Evolutionary conservation across 2,113 vertebrate genomes (phyloP).

Genomic region (Perognathus longimembris): DNA sequence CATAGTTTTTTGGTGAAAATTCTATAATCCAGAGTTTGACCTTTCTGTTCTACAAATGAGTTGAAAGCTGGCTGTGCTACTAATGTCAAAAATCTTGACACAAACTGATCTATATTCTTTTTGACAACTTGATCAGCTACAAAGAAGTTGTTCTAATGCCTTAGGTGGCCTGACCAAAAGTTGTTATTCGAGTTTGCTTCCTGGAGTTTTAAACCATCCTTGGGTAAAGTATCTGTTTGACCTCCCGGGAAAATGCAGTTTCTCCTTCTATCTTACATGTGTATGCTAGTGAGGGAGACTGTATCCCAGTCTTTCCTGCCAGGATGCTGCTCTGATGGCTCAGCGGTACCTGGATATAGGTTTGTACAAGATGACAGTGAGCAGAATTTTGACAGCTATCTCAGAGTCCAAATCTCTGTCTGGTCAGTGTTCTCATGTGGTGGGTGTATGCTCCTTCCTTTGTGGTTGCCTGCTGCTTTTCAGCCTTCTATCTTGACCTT

Average conservation of each 20-base stretch:
- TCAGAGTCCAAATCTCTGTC: background rate
- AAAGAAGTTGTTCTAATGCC: background rate
- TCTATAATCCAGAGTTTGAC: background rate
- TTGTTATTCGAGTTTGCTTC: background rate
- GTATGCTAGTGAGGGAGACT: background rate
- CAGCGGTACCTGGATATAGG: background rate
- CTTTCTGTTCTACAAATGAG: background rate
- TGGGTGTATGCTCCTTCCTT: background rate
- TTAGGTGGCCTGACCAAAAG: background rate
- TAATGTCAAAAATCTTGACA: background rate
- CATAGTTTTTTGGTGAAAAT: background rate
- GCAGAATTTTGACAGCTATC: background rate
- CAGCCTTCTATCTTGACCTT: background rate
- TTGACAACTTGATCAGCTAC: background rate
- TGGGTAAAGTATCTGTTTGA: background rate
- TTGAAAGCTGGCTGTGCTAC: background rate
- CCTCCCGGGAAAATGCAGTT: background rate
- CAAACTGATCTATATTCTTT: background rate
- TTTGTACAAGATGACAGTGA: background rate
- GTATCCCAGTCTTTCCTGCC: background rate
- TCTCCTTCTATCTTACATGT: background rate
- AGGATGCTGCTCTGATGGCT: background rate
- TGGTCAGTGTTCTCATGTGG: rapidly evolving
- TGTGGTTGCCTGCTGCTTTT: background rate
- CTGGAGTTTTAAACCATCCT: background rate